Evolutionary conservation across 1,140 invertebrate genomes (phyloP).

Genomic region (Anoplolepis gracilipes): DNA sequence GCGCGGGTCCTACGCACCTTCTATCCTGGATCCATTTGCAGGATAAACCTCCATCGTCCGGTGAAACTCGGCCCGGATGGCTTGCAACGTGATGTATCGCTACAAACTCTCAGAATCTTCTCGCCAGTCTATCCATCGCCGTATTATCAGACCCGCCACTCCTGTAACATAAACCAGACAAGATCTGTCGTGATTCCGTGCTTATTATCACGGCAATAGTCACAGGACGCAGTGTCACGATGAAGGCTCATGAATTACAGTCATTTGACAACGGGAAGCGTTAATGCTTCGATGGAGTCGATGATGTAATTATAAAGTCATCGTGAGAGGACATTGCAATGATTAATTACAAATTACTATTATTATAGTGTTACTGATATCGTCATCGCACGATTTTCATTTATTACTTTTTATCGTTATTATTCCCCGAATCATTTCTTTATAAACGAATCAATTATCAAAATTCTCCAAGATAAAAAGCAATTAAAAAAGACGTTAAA

Average conservation of each 20-base stretch:
- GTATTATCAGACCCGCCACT: slow-evolving; percentile 51
- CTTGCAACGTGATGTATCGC: slow-evolving; percentile 22
- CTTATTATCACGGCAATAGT: slow-evolving; percentile 31
- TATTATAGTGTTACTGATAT: not conserved
- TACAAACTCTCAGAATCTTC: slow-evolving; percentile 46
- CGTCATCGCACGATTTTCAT: not conserved
- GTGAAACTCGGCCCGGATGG: slow-evolving; percentile 51
- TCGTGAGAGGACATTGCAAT: not conserved
- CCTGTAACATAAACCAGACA: slow-evolving; percentile 63
- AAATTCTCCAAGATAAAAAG: not conserved
- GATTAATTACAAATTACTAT: slow-evolving; percentile 15
- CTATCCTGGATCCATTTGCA: slow-evolving; percentile 65
- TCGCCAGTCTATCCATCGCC: slow-evolving; percentile 73
- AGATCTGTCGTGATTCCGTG: slow-evolving; percentile 54
- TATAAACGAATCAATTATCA: not conserved
- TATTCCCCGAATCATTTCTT: not conserved
- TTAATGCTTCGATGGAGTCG: slow-evolving; percentile 27
- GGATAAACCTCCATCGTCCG: slow-evolving; percentile 77
- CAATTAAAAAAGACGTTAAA: not conserved
- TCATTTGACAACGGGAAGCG: slow-evolving; percentile 45
- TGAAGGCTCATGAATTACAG: slow-evolving; percentile 1
- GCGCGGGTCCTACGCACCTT: slow-evolving; percentile 62
- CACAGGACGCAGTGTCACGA: slow-evolving; percentile 46
- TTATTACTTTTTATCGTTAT: not conserved
- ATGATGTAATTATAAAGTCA: slow-evolving; percentile 25